Percentiles rank a stretch among this genome's conserved stretches.
phyloP scores from a whole-genome alignment of 2,888 invertebrate species.

The Oligia fasciuncula region DNA sequence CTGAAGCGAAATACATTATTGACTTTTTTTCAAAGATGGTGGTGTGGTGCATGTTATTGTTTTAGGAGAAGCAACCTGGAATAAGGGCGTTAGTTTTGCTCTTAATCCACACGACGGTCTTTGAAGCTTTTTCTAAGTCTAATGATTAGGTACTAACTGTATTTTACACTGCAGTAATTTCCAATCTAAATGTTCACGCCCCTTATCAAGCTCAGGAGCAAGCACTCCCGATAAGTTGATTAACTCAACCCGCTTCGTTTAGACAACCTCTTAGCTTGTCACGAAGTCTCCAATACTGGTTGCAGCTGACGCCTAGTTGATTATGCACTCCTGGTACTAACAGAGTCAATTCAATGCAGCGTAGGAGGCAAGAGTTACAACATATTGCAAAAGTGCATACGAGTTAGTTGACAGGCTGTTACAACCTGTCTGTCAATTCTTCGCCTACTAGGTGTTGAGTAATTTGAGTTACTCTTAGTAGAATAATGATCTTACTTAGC shows the following conservation, averaged over 20 bases:
- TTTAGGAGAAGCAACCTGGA: neutral
- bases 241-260: constrained; percentile 37
- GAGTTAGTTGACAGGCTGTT: constrained; percentile 28
- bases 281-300: constrained; percentile 44
- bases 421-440: constrained; percentile 37
- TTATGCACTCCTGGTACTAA: constrained; percentile 53
- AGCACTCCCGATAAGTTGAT: constrained; percentile 46
- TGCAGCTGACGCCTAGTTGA: constrained; percentile 44
- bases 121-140: neutral
- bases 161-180: constrained; percentile 43
- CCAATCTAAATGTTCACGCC: constrained; percentile 50
- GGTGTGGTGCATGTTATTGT: neutral
- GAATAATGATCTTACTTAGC: constrained; percentile 17
- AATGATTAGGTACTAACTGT: constrained; percentile 15
- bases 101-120: neutral
- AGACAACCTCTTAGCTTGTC: constrained; percentile 45
- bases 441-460: constrained; percentile 27
- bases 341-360: constrained; percentile 21
- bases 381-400: constrained; percentile 37
- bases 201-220: constrained; percentile 41
- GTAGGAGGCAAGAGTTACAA: constrained; percentile 49
- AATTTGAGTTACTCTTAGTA: constrained; percentile 11
- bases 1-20: neutral
- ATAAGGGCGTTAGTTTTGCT: no score
- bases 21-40: neutral